Base-by-base conservation (phyloP, 92 coral and sea anemone species). In the Muricea muricata region DNA sequence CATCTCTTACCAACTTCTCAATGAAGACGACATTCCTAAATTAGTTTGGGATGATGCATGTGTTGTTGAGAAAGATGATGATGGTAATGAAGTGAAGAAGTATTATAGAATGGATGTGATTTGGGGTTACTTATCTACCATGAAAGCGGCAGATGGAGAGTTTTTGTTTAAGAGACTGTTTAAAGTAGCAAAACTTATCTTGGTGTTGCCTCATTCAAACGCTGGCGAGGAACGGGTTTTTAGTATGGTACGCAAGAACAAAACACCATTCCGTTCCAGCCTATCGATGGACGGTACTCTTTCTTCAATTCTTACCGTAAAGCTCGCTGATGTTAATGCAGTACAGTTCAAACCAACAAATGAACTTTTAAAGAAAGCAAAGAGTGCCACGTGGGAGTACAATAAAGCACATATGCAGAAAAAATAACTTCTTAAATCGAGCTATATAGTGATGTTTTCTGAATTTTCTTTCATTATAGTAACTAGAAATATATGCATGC, bases 171-270 rank as follows among this genome's bases (percentile, higher is more conserved):
- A 33, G 46, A 84, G 52, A 30, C 73, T 88, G 31, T 52, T 92
- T 31, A 11, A 23, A 24, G 65, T 75, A 14, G 88, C 90, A 18
- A 15, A 60, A 31, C 78, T 88, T 32, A 88, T 91, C n/a, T 61
- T 91, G 14, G 87, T 87, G 6, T 87, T 91, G 29, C 93, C 93
- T 4, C 93, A 91, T 75, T 91, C 93, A 30, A 91, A 91, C 70
- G 91, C 93, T 15, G 84, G 45, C 8, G 84, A 87, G 80, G 89
- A 90, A 68, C 76, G 91, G 66, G 91, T 84, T 24, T 87, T 90
- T 72, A 83, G 89, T 11, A 79, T 87, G 87, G 87, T 83, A 68
- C 18, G 80, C 42, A 65, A 90, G 55, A 90, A 86, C 87, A 80
- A 90, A 69, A 90, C 90, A 33, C 66, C 86, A 1, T 90, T 90